phyloP scores from a whole-genome alignment of 2,113 vertebrate species.

The Neodontobutis hainanensis region DNA sequence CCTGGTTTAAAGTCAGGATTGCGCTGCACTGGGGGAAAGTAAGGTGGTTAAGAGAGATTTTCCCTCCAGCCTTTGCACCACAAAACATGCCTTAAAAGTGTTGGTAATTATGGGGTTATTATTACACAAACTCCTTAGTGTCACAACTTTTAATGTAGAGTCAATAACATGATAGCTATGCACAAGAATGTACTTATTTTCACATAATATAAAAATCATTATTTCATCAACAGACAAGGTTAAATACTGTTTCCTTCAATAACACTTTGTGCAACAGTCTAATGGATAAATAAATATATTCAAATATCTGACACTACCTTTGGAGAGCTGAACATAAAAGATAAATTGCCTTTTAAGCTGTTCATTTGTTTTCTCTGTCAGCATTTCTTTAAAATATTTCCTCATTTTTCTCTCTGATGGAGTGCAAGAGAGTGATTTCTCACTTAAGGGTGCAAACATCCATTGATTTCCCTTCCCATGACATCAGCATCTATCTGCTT shows the following conservation, averaged over 20 bases:
- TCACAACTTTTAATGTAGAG: no score
- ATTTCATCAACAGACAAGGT: slow-evolving; percentile 15
- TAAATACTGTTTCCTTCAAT: slow-evolving; percentile 9
- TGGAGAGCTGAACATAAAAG: slow-evolving; percentile 42
- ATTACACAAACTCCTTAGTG: no score
- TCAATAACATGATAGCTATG: no score
- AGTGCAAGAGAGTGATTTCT: slow-evolving; percentile 60
- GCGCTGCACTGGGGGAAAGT: no score
- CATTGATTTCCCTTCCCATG: slow-evolving; percentile 16
- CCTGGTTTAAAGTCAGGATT: no score
- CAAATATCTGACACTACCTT: slow-evolving; percentile 57
- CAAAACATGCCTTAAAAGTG: no score
- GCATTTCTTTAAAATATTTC: slow-evolving; percentile 47
- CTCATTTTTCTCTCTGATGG: slow-evolving; percentile 66
- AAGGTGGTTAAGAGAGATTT: no score
- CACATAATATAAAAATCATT: slow-evolving; percentile 11
- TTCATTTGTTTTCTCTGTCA: slow-evolving; percentile 64
- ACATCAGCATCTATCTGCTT: slow-evolving; percentile 32
- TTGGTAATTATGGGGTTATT: no score
- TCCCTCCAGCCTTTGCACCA: no score
- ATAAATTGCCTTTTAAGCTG: slow-evolving; percentile 56
- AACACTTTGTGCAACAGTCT: slow-evolving; percentile 1
- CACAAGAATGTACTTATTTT: background rate
- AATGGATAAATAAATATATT: slow-evolving; percentile 21
- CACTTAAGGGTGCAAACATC: slow-evolving; percentile 40